phyloP scores from a whole-genome alignment of 2,888 invertebrate species.

The Eulithis testata region DNA sequence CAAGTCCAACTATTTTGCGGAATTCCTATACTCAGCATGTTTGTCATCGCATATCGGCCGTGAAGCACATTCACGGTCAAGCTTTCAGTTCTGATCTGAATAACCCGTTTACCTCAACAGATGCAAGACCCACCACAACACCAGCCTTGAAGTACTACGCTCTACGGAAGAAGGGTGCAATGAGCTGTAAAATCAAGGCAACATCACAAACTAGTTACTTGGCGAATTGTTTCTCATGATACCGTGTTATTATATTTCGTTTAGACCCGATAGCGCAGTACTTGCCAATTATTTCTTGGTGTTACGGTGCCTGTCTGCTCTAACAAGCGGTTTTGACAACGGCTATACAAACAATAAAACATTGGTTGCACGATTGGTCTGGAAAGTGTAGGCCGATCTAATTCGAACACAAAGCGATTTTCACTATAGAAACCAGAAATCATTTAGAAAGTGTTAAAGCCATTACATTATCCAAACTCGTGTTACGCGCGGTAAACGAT shows the following conservation, averaged over 20 bases:
- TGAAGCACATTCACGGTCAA: constrained; percentile 67
- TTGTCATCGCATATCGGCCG: constrained; percentile 4
- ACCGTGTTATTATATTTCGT: constrained; percentile 31
- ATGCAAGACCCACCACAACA: constrained; percentile 57
- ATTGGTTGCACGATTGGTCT: constrained; percentile 43
- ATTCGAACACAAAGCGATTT: constrained; percentile 53
- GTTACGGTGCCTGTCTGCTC: constrained; percentile 15
- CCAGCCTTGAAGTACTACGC: constrained; percentile 42
- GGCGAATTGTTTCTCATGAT: constrained; percentile 35
- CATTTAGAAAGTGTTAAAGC: constrained; percentile 68
- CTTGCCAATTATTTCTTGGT: constrained; percentile 36
- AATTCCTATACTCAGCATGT: constrained; percentile 7
- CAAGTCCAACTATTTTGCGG: constrained; percentile 9
- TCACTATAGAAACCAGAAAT: constrained; percentile 57
- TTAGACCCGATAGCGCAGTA: constrained; percentile 29
- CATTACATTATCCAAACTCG: constrained; percentile 62
- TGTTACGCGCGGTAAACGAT: constrained; percentile 68
- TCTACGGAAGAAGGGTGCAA: constrained; percentile 59
- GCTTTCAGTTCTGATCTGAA: constrained; percentile 64
- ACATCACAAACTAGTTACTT: constrained; percentile 41
- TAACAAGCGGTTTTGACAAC: constrained; percentile 16
- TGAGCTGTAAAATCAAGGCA: constrained; percentile 41
- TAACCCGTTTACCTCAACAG: constrained; percentile 71
- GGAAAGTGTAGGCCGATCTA: constrained; percentile 49
- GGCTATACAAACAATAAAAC: constrained; percentile 36